Evolutionary conservation across 2,113 vertebrate genomes (phyloP).

Genomic region (Hyaena hyaena): DNA sequence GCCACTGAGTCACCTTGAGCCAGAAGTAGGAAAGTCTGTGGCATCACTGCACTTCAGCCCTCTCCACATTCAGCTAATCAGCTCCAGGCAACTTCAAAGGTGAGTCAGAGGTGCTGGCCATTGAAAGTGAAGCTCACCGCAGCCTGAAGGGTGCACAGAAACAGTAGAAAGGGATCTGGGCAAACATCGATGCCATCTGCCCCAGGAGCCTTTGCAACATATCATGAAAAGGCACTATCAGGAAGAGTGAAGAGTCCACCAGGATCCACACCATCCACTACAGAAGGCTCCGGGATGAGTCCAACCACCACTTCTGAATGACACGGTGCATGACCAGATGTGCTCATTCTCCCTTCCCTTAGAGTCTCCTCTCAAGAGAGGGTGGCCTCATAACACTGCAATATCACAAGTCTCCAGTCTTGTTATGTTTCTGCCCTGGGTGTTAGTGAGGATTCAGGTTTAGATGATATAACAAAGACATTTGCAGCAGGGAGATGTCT

Average conservation of each 20-base stretch:
- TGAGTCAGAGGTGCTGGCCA: neutral
- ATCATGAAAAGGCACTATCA: neutral
- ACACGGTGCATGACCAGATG: neutral
- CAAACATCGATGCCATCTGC: neutral
- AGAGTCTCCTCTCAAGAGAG: neutral
- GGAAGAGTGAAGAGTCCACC: neutral
- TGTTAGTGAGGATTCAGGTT: neutral
- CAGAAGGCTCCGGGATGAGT: neutral
- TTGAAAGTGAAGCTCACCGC: too few species aligned
- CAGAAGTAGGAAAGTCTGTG: neutral
- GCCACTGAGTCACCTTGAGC: rapidly evolving
- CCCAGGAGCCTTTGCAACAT: neutral
- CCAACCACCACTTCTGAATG: neutral
- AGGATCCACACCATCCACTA: too few species aligned
- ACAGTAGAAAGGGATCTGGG: too few species aligned
- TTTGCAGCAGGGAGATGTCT: neutral
- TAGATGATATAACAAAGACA: neutral
- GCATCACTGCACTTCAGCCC: too few species aligned
- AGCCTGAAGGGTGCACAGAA: neutral
- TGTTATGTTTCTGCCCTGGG: neutral
- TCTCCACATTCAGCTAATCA: neutral
- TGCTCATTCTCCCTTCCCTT: neutral
- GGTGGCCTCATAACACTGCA: neutral
- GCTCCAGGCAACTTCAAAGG: neutral
- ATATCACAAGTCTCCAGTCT: neutral